Evolutionary conservation across 2,113 vertebrate species (phyloP), one percentile per base, ranked within the genome.

Genomic region (Melanocharis versteri): DNA sequence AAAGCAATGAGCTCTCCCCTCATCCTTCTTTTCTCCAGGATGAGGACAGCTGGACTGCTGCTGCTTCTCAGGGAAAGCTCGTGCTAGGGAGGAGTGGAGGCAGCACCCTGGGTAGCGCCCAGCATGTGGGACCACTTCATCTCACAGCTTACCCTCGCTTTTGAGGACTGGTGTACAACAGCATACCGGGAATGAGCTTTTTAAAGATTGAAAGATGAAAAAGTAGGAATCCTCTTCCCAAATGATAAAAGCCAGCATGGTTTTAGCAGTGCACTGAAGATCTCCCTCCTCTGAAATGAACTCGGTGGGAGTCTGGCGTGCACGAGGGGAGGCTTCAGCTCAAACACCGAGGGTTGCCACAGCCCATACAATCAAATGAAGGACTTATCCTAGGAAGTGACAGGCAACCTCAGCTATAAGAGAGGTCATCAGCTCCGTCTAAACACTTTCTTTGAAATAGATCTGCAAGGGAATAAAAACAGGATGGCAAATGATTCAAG

Each of bases 361-460:
- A 86, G 44, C 44, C 60, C 60, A 48, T 88, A 73, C 51, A 88
- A 83, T 47, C 53, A 57, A 77, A 48, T 22, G 13, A 37, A 35
- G 54, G 54, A 79, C 78, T 88, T 91, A 85, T 87, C 78, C 76
- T 64, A 75, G 92, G 93, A 97, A 94, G 45, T 54, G 62, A 80
- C 87, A 77, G 48, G 68, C 68, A 88, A 44, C 75, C 45, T 83
- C 72, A 51, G 71, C 82, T 77, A n/a, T 61, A 82, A 42, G 45
- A 0, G 1, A 81, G 95, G 84, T 89, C 79, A 95, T 79, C 77
- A 85, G 33, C 50, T 87, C 51, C 66, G 90, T 85, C 75, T 94
- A 83, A 90, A 91, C 60, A 83, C 64, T 91, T 88, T 94, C 62
- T 96, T 96, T 96, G 93, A 96, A 93, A 96, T 56, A 7, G 44